These are phyloP conservation scores for Drosophila watanabei DNA, from an alignment of 1,140 invertebrate genomes.

Conservation along the genomic window DNA sequence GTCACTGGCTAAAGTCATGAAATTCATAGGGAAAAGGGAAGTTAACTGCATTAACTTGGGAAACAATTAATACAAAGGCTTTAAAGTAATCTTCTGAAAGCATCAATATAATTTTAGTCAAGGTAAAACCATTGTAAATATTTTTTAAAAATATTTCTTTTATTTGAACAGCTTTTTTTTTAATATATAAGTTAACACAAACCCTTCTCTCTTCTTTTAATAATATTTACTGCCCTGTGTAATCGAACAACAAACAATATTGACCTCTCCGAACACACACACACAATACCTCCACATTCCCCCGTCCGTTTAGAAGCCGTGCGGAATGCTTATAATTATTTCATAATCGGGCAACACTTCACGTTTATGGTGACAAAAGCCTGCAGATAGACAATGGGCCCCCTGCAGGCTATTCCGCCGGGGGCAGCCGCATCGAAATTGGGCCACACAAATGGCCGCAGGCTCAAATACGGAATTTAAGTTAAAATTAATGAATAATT, in stretches of 20 bases:
- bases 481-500: slow-evolving; percentile 84
- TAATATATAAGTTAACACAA: background rate
- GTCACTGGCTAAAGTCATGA: background rate
- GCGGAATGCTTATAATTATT: slow-evolving; percentile 72
- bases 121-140: background rate
- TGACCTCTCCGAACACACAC: slow-evolving; percentile 37
- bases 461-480: slow-evolving; percentile 64
- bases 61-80: background rate
- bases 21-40: background rate
- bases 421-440: slow-evolving; percentile 40
- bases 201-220: background rate
- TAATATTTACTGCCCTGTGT: background rate
- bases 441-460: slow-evolving; percentile 53
- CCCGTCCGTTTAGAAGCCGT: background rate
- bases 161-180: too few species aligned
- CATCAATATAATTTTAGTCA: background rate
- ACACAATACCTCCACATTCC: background rate
- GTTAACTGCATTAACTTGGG: background rate
- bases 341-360: slow-evolving; percentile 78
- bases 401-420: slow-evolving; percentile 36
- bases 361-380: slow-evolving; percentile 73
- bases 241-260: slow-evolving; percentile 50
- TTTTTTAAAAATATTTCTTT: background rate
- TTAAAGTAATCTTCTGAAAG: background rate
- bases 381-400: slow-evolving; percentile 55